phyloP scores from a whole-genome alignment of 2,113 vertebrate species.

The Neomonachus schauinslandi region DNA sequence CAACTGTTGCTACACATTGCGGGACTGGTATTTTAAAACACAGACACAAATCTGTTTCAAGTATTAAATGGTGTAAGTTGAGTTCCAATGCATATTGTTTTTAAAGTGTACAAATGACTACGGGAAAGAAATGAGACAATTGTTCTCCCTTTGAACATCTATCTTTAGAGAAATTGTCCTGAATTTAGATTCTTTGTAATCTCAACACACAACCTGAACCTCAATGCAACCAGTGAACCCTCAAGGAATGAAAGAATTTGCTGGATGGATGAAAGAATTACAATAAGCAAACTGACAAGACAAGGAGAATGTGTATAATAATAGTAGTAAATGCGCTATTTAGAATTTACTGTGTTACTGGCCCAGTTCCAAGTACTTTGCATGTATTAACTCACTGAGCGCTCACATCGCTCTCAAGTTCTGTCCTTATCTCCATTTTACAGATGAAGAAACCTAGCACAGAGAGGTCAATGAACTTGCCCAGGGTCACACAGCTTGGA shows the following conservation, averaged over 20 bases:
- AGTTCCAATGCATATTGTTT: not conserved
- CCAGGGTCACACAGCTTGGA: not conserved
- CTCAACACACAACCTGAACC: not conserved
- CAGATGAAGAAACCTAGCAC: not conserved
- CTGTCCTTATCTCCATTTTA: not conserved
- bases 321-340: not conserved
- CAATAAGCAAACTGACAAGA: not conserved
- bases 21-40: not conserved
- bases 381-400: not conserved
- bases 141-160: not conserved
- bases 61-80: not conserved
- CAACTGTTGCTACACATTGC: not conserved
- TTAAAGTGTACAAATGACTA: not conserved
- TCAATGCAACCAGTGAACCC: not conserved
- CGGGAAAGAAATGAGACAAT: not conserved
- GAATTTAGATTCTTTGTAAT: not conserved
- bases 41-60: not conserved
- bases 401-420: not conserved
- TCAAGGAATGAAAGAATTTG: not conserved
- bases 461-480: not conserved
- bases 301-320: not conserved
- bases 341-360: not conserved
- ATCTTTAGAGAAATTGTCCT: not conserved
- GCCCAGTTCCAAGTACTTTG: not conserved
- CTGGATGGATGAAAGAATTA: not conserved